Percentiles rank a stretch among this genome's conserved stretches.
These are phyloP conservation scores for Caerostris darwini DNA, from an alignment of 1,140 invertebrate genomes.

Conservation along the genomic window DNA sequence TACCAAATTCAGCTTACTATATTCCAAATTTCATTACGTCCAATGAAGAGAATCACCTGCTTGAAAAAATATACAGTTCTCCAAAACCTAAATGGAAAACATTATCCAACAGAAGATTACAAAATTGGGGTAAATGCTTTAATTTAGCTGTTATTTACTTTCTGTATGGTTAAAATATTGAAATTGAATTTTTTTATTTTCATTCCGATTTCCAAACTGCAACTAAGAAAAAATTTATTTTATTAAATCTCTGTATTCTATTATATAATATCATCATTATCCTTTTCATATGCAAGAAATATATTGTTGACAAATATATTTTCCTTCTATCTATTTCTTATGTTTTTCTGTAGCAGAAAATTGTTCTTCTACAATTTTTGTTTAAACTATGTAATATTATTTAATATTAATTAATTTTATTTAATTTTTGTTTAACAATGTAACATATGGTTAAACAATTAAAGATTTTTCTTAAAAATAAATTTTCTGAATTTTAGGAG, in stretches of 20 bases:
- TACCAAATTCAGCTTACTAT: conserved; percentile 90
- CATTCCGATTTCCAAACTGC: background rate
- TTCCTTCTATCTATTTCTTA: too few species aligned
- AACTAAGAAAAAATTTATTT: background rate
- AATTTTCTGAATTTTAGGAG: conserved; percentile 82
- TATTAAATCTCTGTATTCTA: background rate
- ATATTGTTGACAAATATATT: too few species aligned
- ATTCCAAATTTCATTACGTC: conserved; percentile 94
- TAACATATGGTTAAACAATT: background rate
- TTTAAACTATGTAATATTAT: too few species aligned
- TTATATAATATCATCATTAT: too few species aligned
- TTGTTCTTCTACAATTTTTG: too few species aligned
- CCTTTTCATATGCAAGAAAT: too few species aligned
- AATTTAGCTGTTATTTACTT: background rate
- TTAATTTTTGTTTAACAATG: too few species aligned
- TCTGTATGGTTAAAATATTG: background rate
- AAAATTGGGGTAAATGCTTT: conserved; percentile 91
- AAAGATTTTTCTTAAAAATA: background rate
- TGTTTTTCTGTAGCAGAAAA: too few species aligned
- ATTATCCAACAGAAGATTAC: conserved; percentile 92
- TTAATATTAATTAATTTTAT: too few species aligned
- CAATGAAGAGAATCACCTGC: conserved; percentile 89
- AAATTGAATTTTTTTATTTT: background rate
- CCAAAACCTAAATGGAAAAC: conserved; percentile 98
- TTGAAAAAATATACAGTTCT: conserved; percentile 86